Conservation (phyloP, 2,113 vertebrate species). For the Sisor rabdophorus region DNA sequence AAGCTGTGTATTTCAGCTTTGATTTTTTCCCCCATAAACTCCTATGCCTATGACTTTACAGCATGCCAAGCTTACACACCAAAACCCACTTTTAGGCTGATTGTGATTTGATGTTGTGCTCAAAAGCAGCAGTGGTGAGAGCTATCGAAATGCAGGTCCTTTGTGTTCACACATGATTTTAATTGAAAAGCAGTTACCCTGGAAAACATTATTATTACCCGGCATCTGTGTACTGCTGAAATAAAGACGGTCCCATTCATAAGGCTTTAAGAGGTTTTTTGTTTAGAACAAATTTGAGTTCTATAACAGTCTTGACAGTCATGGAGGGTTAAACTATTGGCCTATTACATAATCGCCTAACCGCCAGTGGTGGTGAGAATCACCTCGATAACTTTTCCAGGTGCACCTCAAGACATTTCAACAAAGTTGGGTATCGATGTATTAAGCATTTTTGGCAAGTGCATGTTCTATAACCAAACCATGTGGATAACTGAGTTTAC, state of each 20-base stretch:
- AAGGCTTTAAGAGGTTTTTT: background rate
- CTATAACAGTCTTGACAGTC: background rate
- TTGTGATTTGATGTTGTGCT: constrained; percentile 28
- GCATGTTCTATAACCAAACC: background rate
- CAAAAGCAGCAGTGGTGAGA: constrained; percentile 21
- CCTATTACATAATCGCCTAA: background rate
- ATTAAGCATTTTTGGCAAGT: background rate
- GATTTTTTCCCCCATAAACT: constrained; percentile 36
- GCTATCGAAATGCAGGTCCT: constrained; percentile 25
- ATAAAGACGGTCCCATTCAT: background rate
- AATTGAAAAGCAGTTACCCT: background rate
- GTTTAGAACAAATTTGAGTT: background rate
- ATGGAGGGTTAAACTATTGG: background rate
- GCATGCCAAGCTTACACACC: constrained; percentile 35
- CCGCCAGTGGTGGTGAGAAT: background rate
- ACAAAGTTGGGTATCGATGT: background rate
- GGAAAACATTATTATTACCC: background rate
- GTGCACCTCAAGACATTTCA: background rate
- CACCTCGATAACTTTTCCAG: background rate
- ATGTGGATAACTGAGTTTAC: background rate
- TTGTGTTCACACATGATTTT: constrained; percentile 27
- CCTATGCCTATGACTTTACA: constrained; percentile 21
- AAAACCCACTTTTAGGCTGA: constrained; percentile 18
- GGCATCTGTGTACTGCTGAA: background rate
- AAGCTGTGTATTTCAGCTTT: constrained; percentile 36